Evolutionary conservation across 2,113 vertebrate species (phyloP).

Genomic region (Datnioides undecimradiatus): DNA sequence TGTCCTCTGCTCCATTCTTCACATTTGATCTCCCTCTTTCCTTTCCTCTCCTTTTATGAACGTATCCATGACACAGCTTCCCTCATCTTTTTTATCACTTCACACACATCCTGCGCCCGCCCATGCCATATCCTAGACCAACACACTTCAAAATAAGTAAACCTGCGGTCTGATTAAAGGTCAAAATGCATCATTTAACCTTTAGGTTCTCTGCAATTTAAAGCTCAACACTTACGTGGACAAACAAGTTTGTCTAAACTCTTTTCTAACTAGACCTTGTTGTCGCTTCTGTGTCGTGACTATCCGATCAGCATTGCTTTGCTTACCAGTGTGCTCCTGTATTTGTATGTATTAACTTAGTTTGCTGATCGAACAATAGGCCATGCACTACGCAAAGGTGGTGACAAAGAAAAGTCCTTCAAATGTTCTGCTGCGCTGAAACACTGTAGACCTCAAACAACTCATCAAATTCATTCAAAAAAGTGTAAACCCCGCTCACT

Average conservation of each 20-base stretch:
- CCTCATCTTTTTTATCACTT: not conserved
- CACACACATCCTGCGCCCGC: not conserved
- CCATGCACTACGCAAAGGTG: not conserved
- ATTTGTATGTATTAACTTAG: not conserved
- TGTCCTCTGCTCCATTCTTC: not conserved
- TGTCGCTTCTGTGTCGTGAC: not conserved
- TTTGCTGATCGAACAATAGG: not conserved
- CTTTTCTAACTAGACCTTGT: not conserved
- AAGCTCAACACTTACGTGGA: not conserved
- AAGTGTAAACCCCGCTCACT: too few relatives aligned
- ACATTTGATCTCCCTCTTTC: not conserved
- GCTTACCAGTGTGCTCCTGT: not conserved
- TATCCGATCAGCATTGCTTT: not conserved
- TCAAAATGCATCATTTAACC: not conserved
- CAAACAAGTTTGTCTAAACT: not conserved
- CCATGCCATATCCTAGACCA: not conserved
- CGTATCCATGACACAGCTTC: not conserved
- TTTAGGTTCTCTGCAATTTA: not conserved
- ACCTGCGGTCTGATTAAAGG: conserved; percentile 1
- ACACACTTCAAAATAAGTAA: not conserved
- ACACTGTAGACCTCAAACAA: not conserved
- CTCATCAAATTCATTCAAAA: not conserved
- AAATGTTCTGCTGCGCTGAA: not conserved
- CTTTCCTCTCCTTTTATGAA: not conserved
- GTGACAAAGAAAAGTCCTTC: not conserved